Evolutionary conservation across 2,888 invertebrate species (phyloP).

Genomic region (Scaptomyza tumidula): DNA sequence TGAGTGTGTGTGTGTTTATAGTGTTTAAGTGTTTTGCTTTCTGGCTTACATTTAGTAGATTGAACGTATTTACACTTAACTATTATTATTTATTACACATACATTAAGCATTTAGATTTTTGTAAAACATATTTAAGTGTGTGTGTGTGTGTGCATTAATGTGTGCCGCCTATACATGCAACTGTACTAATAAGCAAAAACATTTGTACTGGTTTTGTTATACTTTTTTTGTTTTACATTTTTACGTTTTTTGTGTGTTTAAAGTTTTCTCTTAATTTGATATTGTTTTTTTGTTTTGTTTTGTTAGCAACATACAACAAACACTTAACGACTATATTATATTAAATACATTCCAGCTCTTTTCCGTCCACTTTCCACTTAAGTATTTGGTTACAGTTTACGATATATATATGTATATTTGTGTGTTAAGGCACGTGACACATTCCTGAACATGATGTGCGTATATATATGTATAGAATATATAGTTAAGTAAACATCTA

Average conservation of each 20-base stretch:
- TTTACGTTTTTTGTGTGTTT: not conserved
- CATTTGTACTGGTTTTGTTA: slow-evolving; percentile 68
- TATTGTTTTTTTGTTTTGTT: slow-evolving; percentile 12
- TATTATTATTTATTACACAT: slow-evolving; percentile 51
- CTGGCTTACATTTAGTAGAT: slow-evolving; percentile 51
- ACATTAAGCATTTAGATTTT: slow-evolving; percentile 52
- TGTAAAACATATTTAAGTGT: slow-evolving; percentile 48
- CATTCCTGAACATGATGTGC: slow-evolving; percentile 79
- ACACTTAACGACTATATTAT: slow-evolving; percentile 70
- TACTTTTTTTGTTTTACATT: not conserved
- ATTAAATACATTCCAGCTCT: slow-evolving; percentile 71
- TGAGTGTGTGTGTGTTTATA: slow-evolving; percentile 14
- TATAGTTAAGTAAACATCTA: slow-evolving; percentile 26
- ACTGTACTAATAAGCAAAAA: slow-evolving; percentile 68
- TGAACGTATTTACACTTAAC: slow-evolving; percentile 72
- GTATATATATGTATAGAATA: slow-evolving; percentile 40
- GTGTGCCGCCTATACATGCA: slow-evolving; percentile 64
- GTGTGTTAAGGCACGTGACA: slow-evolving; percentile 71
- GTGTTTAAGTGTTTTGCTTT: slow-evolving; percentile 52
- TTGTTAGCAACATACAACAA: slow-evolving; percentile 69
- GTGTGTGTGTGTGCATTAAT: slow-evolving; percentile 61
- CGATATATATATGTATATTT: slow-evolving; percentile 48
- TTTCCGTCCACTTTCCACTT: slow-evolving; percentile 29
- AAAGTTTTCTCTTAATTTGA: slow-evolving; percentile 4
- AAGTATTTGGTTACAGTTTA: slow-evolving; percentile 66